phyloP scores from a whole-genome alignment of 2,797 vertebrate genomes.

The Toxotes lorentzi region DNA sequence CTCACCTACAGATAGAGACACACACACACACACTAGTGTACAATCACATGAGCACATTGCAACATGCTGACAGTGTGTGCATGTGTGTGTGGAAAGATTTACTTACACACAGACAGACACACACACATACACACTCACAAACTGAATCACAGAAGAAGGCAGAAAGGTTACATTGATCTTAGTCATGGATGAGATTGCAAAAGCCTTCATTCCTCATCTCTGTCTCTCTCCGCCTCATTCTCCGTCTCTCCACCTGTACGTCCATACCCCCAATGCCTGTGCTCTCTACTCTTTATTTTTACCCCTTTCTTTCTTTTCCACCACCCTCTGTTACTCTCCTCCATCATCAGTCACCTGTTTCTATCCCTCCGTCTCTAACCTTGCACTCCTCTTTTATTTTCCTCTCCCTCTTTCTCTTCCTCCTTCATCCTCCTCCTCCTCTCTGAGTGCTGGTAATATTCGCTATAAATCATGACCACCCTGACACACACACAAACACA shows the following conservation, averaged over 20 bases:
- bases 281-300: constrained; percentile 21
- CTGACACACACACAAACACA: constrained; percentile 16
- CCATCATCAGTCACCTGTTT: constrained; percentile 23
- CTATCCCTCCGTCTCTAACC: constrained; percentile 23
- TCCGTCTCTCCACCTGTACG: constrained; percentile 5
- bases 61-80: constrained; percentile 19
- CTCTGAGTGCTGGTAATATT: constrained; percentile 68
- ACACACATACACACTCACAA: constrained; percentile 39
- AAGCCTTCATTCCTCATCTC: constrained; percentile 71
- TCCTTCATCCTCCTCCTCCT: constrained; percentile 39
- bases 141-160: constrained; percentile 50
- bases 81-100: constrained; percentile 50
- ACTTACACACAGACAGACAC: constrained; percentile 40
- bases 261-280: neutral
- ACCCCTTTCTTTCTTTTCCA: neutral
- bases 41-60: constrained; percentile 13
- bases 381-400: constrained; percentile 29
- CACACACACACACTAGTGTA: constrained; percentile 15
- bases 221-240: constrained; percentile 38
- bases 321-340: neutral
- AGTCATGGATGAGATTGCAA: constrained; percentile 74
- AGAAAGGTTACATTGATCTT: constrained; percentile 77
- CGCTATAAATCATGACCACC: constrained; percentile 69
- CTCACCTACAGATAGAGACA: neutral
- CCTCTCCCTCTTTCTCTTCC: constrained; percentile 17